Evolutionary conservation across 2,888 invertebrate genomes (phyloP), one percentile per base, ranked within the genome.

Genomic region (Therioaphis trifolii): DNA sequence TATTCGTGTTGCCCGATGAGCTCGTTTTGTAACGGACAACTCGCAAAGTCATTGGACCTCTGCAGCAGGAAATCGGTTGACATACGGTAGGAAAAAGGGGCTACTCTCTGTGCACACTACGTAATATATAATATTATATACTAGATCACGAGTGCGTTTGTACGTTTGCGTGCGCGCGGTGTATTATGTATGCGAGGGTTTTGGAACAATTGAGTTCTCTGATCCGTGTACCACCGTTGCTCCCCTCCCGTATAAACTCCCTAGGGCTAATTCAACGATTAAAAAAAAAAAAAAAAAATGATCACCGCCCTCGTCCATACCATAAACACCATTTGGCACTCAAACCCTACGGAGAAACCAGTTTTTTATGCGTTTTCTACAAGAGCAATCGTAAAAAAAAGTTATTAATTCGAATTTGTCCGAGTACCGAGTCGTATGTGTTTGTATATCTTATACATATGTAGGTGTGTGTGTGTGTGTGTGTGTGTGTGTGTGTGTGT

Each of bases 321-420:
- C 35, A 35, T 74, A 63, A 61, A 82, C 82, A 40, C 66, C 82
- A 74, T 82, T 82, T 82, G 82, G 82, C 63, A 49, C 72, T 71
- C 61, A 46, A 55, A 43, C 69, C 58, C 69, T 61, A 43, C n/a
- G 46, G 80, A 58, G n/a, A 61, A 80, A 72, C 80, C 71, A 61
- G 71, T 80, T 80, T 80, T 78, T 14, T 40, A 35, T 24, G 68
- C 14, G 27, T 68, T 78, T 52, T 52, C 21, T 52, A 78, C 24
- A 24, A 68, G 52, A 52, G 27, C 18, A 24, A 40, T 69, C n/a
- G 55, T 79, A 66, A 79, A 78, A 68, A 68, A 14, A 18, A 15
- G n/a, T 40, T 72, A 74, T 35, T 58, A 40, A 75, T 58, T 43
- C 35, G 12, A 55, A 69, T 58, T 12, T 21, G 46, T 14, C 14